Evolutionary conservation across 2,797 vertebrate species (phyloP).

Genomic region (Protosalanx chinensis): DNA sequence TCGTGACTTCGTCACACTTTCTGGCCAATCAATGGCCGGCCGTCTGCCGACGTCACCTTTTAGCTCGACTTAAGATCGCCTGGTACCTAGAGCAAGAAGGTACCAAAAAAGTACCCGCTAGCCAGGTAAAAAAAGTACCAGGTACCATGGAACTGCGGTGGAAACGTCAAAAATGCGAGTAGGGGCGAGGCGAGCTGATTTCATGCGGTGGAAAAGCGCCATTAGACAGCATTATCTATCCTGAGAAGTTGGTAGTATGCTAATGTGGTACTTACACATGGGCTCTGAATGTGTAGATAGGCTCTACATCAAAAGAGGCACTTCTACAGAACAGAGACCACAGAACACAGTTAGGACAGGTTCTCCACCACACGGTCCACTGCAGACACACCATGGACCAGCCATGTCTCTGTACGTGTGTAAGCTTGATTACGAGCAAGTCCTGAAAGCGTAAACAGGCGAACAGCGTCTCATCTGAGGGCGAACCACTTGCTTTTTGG

Average conservation of each 20-base stretch:
- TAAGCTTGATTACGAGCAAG: background rate
- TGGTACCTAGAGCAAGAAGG: too few relatives aligned
- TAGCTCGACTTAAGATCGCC: too few relatives aligned
- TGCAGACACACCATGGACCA: background rate
- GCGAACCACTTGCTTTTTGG: conserved; percentile 87
- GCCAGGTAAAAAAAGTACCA: too few relatives aligned
- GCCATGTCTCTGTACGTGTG: background rate
- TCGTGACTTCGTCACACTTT: too few relatives aligned
- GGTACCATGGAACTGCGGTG: too few relatives aligned
- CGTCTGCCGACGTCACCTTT: too few relatives aligned
- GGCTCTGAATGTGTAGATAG: conserved; percentile 97
- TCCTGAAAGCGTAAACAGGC: background rate
- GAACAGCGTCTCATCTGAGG: background rate
- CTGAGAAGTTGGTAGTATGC: background rate
- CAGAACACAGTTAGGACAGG: background rate
- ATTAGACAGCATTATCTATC: background rate
- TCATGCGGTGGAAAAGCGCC: too few relatives aligned
- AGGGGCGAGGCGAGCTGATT: too few relatives aligned
- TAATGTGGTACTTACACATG: conserved; percentile 82
- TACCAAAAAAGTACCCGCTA: too few relatives aligned
- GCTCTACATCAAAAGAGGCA: conserved; percentile 98
- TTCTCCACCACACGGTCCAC: background rate
- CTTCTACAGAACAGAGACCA: conserved; percentile 75
- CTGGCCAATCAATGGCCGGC: too few relatives aligned
- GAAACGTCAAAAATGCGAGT: too few relatives aligned